A percentile compares a stretch with the other conserved stretches of the same genome.
Conservation (phyloP, 1,140 invertebrate species). For the Zaprionus camerounensis region DNA sequence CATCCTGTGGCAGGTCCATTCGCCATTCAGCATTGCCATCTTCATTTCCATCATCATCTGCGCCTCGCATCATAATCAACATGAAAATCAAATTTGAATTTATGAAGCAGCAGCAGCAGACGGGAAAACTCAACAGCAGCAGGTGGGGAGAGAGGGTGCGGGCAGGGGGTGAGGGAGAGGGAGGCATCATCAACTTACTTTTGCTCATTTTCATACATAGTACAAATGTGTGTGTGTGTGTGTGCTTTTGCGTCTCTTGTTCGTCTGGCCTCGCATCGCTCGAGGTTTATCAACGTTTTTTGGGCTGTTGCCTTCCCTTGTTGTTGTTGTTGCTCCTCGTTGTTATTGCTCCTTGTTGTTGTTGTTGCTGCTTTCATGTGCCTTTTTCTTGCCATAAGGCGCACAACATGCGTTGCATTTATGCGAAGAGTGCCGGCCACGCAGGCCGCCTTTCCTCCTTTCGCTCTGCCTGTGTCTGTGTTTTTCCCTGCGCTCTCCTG, state of each 20-base stretch:
- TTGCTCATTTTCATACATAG: conserved; percentile 72
- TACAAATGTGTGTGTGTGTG: conserved; percentile 17
- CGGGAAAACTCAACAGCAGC: conserved; percentile 18
- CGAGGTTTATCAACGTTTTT: conserved; percentile 47
- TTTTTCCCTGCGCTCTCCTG: neutral
- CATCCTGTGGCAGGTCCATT: conserved; percentile 34
- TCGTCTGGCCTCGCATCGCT: conserved; percentile 19
- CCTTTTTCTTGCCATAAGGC: conserved; percentile 52
- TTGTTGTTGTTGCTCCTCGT: conserved; percentile 14
- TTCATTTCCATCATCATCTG: conserved; percentile 78
- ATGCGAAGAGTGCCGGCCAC: conserved; percentile 18
- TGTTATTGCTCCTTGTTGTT: neutral
- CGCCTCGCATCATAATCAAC: conserved; percentile 76
- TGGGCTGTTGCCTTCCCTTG: conserved; percentile 22
- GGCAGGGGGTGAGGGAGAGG: neutral
- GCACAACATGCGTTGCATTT: conserved; percentile 72
- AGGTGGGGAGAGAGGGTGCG: neutral
- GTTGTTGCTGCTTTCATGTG: conserved; percentile 28
- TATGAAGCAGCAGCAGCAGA: conserved; percentile 62
- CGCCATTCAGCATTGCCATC: conserved; percentile 65
- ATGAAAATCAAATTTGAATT: conserved; percentile 83
- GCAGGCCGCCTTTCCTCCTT: neutral
- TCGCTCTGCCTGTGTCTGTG: conserved; percentile 10
- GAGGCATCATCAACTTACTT: conserved; percentile 61
- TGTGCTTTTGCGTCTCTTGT: conserved; percentile 13